phyloP scores from a whole-genome alignment of 2,797 vertebrate genomes.

The Sciaenops ocellatus region DNA sequence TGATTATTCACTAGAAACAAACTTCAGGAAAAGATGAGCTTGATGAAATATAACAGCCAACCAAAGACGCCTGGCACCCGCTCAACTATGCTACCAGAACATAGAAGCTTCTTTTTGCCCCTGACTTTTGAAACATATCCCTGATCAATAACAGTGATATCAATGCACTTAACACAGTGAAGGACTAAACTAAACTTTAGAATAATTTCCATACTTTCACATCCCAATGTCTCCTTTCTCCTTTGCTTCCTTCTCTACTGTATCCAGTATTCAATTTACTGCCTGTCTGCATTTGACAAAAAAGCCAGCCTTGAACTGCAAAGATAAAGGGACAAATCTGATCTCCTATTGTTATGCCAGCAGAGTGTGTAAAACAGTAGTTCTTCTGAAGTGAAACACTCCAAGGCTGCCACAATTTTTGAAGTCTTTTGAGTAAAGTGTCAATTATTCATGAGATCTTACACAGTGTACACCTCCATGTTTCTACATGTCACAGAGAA shows the following conservation, averaged over 20 bases:
- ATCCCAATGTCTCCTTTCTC: slow-evolving; percentile 23
- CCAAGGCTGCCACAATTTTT: slow-evolving; percentile 25
- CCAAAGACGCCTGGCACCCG: background rate
- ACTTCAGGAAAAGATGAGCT: background rate
- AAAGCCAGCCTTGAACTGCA: slow-evolving; percentile 57
- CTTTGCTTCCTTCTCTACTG: slow-evolving; percentile 40
- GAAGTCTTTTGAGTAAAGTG: slow-evolving; percentile 25
- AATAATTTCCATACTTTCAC: slow-evolving; percentile 7
- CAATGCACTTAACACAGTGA: slow-evolving; percentile 2
- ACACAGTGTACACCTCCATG: background rate
- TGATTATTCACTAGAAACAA: background rate
- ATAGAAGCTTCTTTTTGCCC: background rate
- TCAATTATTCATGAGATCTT: slow-evolving; percentile 4
- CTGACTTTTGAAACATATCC: slow-evolving; percentile 15
- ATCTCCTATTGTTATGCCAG: slow-evolving; percentile 48
- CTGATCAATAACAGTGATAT: background rate
- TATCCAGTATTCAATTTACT: slow-evolving; percentile 73
- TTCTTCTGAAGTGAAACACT: slow-evolving; percentile 52
- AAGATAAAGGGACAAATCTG: slow-evolving; percentile 63
- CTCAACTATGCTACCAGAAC: background rate
- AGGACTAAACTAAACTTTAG: slow-evolving; percentile 17
- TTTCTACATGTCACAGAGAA: slow-evolving; percentile 18
- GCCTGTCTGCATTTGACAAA: slow-evolving; percentile 75
- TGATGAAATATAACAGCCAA: slow-evolving; percentile 17
- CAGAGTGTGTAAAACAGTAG: slow-evolving; percentile 58